Percentiles rank a stretch among this genome's conserved stretches.
Evolutionary conservation across 2,113 vertebrate species (phyloP).

Genomic region (Cheilinus undulatus): DNA sequence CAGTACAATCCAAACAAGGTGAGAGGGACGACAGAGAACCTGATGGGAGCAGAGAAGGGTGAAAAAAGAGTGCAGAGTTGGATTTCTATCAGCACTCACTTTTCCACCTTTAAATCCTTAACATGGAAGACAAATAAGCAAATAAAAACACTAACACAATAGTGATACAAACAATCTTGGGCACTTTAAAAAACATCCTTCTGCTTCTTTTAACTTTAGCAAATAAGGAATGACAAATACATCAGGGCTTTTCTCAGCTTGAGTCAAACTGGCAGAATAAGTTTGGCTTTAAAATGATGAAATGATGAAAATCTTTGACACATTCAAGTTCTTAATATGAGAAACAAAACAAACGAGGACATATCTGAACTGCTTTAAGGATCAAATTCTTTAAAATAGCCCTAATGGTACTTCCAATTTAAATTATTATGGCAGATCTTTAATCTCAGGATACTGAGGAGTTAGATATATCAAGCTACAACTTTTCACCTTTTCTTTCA

Average conservation of each 20-base stretch:
- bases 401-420: no score
- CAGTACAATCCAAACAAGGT: conserved; percentile 22
- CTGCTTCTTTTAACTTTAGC: conserved; percentile 12
- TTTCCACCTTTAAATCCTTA: conserved; percentile 47
- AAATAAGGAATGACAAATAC: conserved; percentile 35
- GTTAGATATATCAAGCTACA: no score
- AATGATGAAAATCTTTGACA: conserved; percentile 27
- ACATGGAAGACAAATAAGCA: conserved; percentile 59
- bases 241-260: conserved; percentile 56
- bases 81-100: conserved; percentile 42
- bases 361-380: neutral
- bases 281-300: conserved; percentile 61
- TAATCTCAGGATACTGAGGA: no score
- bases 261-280: conserved; percentile 59
- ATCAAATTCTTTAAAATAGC: neutral
- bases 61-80: conserved; percentile 1
- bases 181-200: conserved; percentile 40
- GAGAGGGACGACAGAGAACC: conserved; percentile 20
- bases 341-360: neutral
- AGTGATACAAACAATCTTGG: conserved; percentile 34
- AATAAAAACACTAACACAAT: conserved; percentile 45
- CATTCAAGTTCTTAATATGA: neutral
- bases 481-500: neutral
- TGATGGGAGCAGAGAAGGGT: conserved; percentile 7
- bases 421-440: neutral